phyloP scores from a whole-genome alignment of 2,888 invertebrate species.

The Archaeoteleia sp. region DNA sequence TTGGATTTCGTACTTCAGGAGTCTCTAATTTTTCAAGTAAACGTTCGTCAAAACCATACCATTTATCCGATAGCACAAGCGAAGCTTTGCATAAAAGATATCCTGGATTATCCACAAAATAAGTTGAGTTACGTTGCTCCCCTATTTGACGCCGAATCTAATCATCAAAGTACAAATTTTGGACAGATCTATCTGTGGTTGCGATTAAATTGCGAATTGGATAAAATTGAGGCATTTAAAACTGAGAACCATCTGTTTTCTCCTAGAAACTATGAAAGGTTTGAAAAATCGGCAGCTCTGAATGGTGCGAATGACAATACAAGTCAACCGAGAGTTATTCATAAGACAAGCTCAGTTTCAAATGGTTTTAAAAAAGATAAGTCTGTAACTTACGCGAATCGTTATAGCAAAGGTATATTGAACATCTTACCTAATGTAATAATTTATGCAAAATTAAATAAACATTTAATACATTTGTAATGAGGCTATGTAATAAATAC shows the following conservation, averaged over 20 bases:
- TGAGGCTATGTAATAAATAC: too few relatives aligned
- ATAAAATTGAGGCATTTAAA: constrained; percentile 60
- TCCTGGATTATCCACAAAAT: constrained; percentile 67
- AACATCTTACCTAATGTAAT: too few relatives aligned
- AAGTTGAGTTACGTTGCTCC: constrained; percentile 64
- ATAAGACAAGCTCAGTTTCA: too few relatives aligned
- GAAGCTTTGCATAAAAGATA: constrained; percentile 62
- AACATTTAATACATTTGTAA: too few relatives aligned
- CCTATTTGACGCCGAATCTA: constrained; percentile 56
- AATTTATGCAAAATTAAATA: too few relatives aligned
- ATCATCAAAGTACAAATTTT: constrained; percentile 54
- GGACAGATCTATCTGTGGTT: constrained; percentile 67
- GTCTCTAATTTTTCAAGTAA: constrained; percentile 59
- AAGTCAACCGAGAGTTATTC: too few relatives aligned
- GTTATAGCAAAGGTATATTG: too few relatives aligned
- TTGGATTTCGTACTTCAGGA: constrained; percentile 58
- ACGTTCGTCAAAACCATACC: constrained; percentile 51
- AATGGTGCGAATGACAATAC: too few relatives aligned
- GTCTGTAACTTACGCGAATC: too few relatives aligned
- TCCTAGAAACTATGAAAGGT: too few relatives aligned
- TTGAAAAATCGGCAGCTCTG: too few relatives aligned
- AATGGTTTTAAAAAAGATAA: too few relatives aligned
- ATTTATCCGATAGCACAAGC: constrained; percentile 58
- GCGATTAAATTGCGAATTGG: constrained; percentile 62
- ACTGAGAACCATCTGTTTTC: constrained; percentile 12